Evolutionary conservation across 2,888 invertebrate species (phyloP).

Genomic region (Agrotis puta): DNA sequence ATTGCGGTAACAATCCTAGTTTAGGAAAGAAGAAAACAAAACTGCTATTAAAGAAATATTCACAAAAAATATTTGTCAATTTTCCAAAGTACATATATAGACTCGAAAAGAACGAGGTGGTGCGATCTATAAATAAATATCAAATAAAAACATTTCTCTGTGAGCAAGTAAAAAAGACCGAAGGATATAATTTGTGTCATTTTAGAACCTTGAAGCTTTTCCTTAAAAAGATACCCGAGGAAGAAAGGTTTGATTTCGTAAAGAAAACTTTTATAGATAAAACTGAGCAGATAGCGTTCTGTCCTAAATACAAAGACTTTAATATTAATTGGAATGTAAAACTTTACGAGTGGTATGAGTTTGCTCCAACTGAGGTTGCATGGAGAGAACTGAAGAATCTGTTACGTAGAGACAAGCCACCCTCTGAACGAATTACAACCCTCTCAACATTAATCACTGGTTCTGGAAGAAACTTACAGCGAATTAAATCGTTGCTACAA

Average conservation of each 20-base stretch:
- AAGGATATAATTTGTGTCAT: not conserved
- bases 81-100: not conserved
- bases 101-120: conserved; percentile 5
- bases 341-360: conserved; percentile 47
- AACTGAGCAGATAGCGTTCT: conserved; percentile 19
- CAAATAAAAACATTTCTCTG: conserved; percentile 74
- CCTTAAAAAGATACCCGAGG: conserved; percentile 11
- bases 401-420: conserved; percentile 74
- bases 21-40: conserved; percentile 52
- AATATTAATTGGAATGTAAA: conserved; percentile 62
- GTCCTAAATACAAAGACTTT: not conserved
- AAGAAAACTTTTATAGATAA: conserved; percentile 20
- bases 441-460: conserved; percentile 73
- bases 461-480: conserved; percentile 69
- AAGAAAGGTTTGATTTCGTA: conserved; percentile 23
- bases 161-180: not conserved
- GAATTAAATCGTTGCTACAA: conserved; percentile 73
- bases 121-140: conserved; percentile 61
- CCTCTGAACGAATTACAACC: conserved; percentile 74
- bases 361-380: conserved; percentile 70
- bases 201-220: not conserved
- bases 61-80: conserved; percentile 6
- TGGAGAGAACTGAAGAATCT: conserved; percentile 76
- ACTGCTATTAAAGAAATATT: conserved; percentile 7
- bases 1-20: conserved; percentile 45